These are phyloP conservation scores for Eucriotettix oculatus DNA, from an alignment of 2,888 invertebrate species.

Conservation along the genomic window DNA sequence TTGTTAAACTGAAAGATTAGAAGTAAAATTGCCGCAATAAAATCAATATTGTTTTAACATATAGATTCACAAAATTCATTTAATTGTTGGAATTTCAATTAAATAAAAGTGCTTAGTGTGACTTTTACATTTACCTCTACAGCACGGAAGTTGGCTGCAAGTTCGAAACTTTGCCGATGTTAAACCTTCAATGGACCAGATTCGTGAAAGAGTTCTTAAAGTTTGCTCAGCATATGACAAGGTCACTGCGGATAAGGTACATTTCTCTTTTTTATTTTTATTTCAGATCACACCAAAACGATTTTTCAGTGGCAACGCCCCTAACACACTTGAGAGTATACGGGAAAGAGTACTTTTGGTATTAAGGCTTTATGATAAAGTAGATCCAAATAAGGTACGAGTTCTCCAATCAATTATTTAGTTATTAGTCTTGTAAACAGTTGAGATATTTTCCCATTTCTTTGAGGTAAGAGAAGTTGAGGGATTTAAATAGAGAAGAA, in stretches of 20 bases:
- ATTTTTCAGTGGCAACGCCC: constrained; percentile 52
- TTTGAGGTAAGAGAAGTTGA: no score
- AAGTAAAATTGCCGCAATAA: no score
- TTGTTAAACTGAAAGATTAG: no score
- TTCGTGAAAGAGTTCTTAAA: constrained; percentile 68
- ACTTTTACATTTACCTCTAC: constrained; percentile 4
- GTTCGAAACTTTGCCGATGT: constrained; percentile 20
- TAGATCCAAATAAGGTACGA: constrained; percentile 80
- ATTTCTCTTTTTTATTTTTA: constrained; percentile 19
- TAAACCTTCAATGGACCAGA: constrained; percentile 43
- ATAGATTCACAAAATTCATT: no score
- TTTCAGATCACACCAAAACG: constrained; percentile 20
- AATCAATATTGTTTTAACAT: no score
- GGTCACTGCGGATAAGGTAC: constrained; percentile 72
- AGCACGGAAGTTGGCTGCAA: constrained; percentile 7
- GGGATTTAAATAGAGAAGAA: no score
- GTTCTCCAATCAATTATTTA: no score
- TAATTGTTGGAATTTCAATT: no score
- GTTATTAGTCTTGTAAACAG: no score
- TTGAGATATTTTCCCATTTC: no score
- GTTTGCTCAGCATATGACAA: constrained; percentile 82
- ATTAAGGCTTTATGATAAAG: constrained; percentile 94
- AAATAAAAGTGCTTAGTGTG: background rate
- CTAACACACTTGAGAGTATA: constrained; percentile 68
- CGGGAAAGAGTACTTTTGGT: constrained; percentile 83